These are phyloP conservation scores for Halictus quadricinctus DNA, from an alignment of 2,888 invertebrate species.

Conservation along the genomic window DNA sequence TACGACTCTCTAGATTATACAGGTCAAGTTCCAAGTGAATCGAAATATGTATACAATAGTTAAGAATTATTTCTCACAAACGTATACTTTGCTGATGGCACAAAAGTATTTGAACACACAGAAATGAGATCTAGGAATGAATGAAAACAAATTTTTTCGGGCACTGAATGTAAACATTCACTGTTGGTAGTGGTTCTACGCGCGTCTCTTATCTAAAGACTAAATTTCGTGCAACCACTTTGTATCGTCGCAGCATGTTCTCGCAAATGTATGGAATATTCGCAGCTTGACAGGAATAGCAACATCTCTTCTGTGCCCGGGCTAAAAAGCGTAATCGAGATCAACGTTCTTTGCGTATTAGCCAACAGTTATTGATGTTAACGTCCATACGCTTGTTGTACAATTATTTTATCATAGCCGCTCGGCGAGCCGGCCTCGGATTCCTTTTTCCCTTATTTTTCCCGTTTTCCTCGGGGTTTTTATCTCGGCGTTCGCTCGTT, in stretches of 20 bases:
- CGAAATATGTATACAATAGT: no score
- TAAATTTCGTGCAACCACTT: background rate
- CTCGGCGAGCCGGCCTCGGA: background rate
- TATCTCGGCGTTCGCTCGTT: background rate
- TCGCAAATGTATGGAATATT: background rate
- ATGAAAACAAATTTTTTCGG: no score
- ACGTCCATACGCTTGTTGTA: background rate
- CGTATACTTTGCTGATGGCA: no score
- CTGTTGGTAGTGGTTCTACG: no score
- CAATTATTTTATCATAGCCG: constrained; percentile 43
- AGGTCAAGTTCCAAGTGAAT: no score
- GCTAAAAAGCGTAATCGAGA: constrained; percentile 5
- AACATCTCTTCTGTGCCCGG: background rate
- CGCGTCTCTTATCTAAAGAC: background rate
- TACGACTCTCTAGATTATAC: no score
- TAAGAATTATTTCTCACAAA: no score
- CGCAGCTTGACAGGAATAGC: background rate
- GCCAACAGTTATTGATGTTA: background rate
- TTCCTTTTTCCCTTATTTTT: constrained; percentile 1
- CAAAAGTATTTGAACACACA: no score
- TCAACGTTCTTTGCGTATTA: constrained; percentile 19
- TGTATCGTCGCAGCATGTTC: background rate
- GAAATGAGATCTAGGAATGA: no score
- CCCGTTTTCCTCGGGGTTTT: background rate
- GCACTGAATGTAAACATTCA: no score